A percentile compares a stretch with the other conserved stretches of the same genome.
phyloP scores from a whole-genome alignment of 2,113 vertebrate species.

The Indri indri region DNA sequence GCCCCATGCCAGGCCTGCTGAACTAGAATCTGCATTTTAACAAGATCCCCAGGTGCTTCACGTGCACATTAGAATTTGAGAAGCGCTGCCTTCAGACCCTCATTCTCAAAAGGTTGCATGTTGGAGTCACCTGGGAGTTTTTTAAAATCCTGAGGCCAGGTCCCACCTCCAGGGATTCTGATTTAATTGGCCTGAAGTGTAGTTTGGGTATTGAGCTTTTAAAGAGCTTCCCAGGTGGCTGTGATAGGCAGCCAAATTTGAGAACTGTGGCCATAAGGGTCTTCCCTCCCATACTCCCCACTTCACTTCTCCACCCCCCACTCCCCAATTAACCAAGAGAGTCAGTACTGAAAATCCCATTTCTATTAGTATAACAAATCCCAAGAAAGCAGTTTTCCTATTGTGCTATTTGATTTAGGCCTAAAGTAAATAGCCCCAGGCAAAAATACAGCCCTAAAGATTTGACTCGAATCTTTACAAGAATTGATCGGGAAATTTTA shows the following conservation, averaged over 20 bases:
- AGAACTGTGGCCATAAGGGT: neutral
- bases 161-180: neutral
- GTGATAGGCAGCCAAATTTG: neutral
- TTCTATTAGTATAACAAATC: neutral
- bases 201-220: neutral
- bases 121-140: neutral
- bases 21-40: neutral
- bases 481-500: neutral
- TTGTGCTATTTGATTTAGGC: neutral
- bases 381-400: neutral
- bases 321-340: neutral
- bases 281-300: neutral
- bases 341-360: neutral
- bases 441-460: neutral
- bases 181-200: neutral
- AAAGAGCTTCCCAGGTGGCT: neutral
- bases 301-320: too few species aligned
- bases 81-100: neutral
- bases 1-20: neutral
- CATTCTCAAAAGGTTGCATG: neutral
- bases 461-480: neutral
- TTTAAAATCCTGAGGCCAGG: neutral
- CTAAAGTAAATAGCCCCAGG: slow-evolving; percentile 2
- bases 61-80: neutral
- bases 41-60: neutral